phyloP scores from a whole-genome alignment of 2,888 invertebrate genomes.

The Hofmannophila pseudospretella region DNA sequence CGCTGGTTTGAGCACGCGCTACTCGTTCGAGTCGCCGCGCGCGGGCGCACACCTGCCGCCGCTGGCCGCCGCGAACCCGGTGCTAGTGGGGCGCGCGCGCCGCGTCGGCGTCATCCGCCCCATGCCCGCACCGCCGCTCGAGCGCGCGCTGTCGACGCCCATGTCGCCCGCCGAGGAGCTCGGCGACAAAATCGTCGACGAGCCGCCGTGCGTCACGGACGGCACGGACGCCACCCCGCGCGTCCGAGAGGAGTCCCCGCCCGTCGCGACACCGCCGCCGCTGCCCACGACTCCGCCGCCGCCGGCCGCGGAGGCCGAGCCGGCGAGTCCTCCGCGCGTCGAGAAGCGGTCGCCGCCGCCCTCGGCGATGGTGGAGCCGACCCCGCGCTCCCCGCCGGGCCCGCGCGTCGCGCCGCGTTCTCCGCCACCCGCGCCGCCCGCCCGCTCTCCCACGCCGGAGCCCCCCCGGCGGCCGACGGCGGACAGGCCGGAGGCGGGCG shows the following conservation, averaged over 20 bases:
- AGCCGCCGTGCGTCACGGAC: slow-evolving; percentile 21
- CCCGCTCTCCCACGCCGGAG: slow-evolving; percentile 13
- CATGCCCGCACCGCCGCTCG: slow-evolving; percentile 26
- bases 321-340: slow-evolving; percentile 3
- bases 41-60: slow-evolving; percentile 54
- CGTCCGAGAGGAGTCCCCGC: slow-evolving; percentile 23
- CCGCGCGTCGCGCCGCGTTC: slow-evolving; percentile 25
- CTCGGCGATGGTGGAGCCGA: slow-evolving; percentile 61
- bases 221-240: slow-evolving; percentile 30
- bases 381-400: slow-evolving; percentile 39
- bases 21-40: slow-evolving; percentile 69
- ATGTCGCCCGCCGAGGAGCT: slow-evolving; percentile 21
- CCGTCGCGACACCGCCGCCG: slow-evolving; percentile 27
- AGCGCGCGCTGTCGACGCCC: slow-evolving; percentile 8
- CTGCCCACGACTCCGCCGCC: slow-evolving; percentile 35
- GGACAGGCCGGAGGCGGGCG: slow-evolving; percentile 13
- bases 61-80: slow-evolving; percentile 56
- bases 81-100: slow-evolving; percentile 56
- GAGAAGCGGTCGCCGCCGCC: slow-evolving; percentile 44
- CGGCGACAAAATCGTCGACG: slow-evolving; percentile 13
- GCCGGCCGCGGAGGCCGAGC: slow-evolving; percentile 26
- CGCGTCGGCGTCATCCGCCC: slow-evolving; percentile 79
- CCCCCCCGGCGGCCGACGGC: slow-evolving; percentile 24
- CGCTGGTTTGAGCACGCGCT: slow-evolving; percentile 82
- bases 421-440: slow-evolving; percentile 25